phyloP scores from a whole-genome alignment of 2,888 invertebrate genomes.

The Heterodera filipjevi region DNA sequence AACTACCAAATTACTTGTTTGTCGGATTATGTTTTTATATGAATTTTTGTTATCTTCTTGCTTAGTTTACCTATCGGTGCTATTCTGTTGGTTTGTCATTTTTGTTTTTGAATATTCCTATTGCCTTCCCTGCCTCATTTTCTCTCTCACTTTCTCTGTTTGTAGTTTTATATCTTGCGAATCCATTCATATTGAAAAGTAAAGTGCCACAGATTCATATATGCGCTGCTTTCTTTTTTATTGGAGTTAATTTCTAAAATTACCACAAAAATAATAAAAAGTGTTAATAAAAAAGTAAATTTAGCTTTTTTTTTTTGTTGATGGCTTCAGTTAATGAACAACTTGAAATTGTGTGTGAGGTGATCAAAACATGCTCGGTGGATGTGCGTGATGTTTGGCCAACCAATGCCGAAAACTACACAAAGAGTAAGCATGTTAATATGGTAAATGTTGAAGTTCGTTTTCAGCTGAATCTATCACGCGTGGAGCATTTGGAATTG shows the following conservation, averaged over 20 bases:
- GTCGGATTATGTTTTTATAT: slow-evolving; percentile 11
- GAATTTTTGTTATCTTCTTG: not conserved
- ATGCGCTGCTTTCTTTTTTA: not conserved
- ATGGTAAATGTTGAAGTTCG: not conserved
- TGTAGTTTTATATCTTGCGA: slow-evolving; percentile 1
- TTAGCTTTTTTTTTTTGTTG: not conserved
- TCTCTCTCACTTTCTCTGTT: slow-evolving; percentile 8
- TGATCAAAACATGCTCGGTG: slow-evolving; percentile 32
- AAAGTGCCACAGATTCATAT: not conserved
- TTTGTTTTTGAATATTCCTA: slow-evolving; percentile 16
- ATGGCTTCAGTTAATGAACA: slow-evolving; percentile 26
- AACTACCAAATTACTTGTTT: slow-evolving; percentile 17
- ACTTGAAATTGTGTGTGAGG: slow-evolving; percentile 20
- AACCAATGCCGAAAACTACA: slow-evolving; percentile 21
- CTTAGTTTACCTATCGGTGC: not conserved
- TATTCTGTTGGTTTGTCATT: slow-evolving; percentile 13
- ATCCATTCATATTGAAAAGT: not conserved
- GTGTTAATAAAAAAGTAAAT: not conserved
- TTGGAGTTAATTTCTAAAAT: not conserved
- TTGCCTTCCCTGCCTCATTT: not conserved
- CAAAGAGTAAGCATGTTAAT: slow-evolving; percentile 25
- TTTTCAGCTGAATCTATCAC: slow-evolving; percentile 34
- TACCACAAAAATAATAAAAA: not conserved
- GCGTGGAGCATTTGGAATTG: slow-evolving; percentile 36
- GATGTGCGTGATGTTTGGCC: slow-evolving; percentile 44